Base-by-base conservation (phyloP, 2,888 invertebrate genomes). In the Urechis unicinctus region DNA sequence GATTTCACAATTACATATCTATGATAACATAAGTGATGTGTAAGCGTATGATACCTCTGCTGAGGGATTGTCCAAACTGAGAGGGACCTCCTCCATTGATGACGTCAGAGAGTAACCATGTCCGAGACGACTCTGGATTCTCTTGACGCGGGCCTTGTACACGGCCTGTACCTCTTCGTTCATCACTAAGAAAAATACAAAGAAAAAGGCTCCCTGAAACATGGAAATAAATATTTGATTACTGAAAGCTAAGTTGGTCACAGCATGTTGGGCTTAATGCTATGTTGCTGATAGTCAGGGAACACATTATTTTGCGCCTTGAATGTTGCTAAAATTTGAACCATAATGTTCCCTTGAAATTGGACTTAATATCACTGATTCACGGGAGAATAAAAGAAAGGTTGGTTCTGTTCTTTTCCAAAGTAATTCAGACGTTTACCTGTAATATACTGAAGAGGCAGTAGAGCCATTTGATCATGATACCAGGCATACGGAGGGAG, bases 101-200 rank as follows among this genome's bases (percentile, higher is more conserved):
- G 26, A 41, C 26, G 52, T 49, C 28, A 47, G 50, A 5, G 55
- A 55, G 44, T 56, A 53, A 48, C 71, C 71, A 52, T 64, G 68
- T 9, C 72, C 73, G 31, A 70, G 70, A 42, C 67, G 63, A 2
- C 64, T 63, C 42, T 73, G 59, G 50, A 68, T 66, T 61, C 65
- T 64, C 56, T 72, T 73, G 60, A 67, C 62, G 31, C 66, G 65
- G 30, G 61, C 66, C 29, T 53, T 52, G 21, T 60, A 49, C 3
- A 57, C 55, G 9, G 53, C 48, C n/a, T 47, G 44, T 28, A 78
- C 77, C 68, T 78, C 78, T 56, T 77, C 77, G 55, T 78, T 75
- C 3, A 78, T 68, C 50, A 78, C 67, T 62, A 77, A 68, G 62
- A 72, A 77, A 61, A 77, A 78, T 13, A 78, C 75, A n/a, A 77